phyloP scores from a whole-genome alignment of 2,797 vertebrate species.

The Oryzias dopingdopingensis region DNA sequence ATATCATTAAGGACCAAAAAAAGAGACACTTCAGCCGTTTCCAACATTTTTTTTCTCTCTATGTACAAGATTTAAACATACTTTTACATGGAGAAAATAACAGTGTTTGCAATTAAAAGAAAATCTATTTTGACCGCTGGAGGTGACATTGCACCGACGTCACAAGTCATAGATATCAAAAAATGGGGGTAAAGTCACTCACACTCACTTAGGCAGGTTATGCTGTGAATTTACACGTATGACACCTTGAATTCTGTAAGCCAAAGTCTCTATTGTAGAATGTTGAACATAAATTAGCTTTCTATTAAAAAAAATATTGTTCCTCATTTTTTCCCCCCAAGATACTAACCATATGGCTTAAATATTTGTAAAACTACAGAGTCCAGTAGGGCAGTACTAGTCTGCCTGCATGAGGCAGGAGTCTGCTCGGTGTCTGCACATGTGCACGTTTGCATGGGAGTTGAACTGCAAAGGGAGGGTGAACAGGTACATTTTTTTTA shows the following conservation, averaged over 20 bases:
- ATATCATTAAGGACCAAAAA: constrained; percentile 47
- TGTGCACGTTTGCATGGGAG: constrained; percentile 25
- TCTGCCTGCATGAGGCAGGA: constrained; percentile 41
- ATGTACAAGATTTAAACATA: constrained; percentile 78
- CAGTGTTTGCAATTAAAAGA: constrained; percentile 59
- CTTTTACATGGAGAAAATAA: constrained; percentile 56
- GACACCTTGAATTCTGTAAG: constrained; percentile 74
- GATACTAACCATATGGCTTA: constrained; percentile 82
- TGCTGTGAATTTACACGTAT: constrained; percentile 82
- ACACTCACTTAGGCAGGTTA: constrained; percentile 82
- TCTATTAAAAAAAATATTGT: constrained; percentile 55
- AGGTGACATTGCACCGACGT: constrained; percentile 57
- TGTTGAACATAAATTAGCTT: constrained; percentile 68
- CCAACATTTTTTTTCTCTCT: constrained; percentile 46
- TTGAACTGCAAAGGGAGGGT: constrained; percentile 25
- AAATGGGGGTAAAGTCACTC: constrained; percentile 52
- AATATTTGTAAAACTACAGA: constrained; percentile 78
- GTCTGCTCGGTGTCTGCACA: constrained; percentile 48
- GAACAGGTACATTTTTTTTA: constrained; percentile 13
- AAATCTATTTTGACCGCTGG: constrained; percentile 56
- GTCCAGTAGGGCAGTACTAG: constrained; percentile 52
- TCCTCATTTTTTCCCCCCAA: constrained; percentile 43
- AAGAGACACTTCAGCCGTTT: constrained; percentile 50
- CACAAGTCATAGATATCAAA: constrained; percentile 64
- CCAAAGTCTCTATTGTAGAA: constrained; percentile 69